A percentile compares a stretch with the other conserved stretches of the same genome.
These are phyloP conservation scores for Rhynchotus rufescens DNA, from an alignment of 2,797 vertebrate species.

Conservation along the genomic window DNA sequence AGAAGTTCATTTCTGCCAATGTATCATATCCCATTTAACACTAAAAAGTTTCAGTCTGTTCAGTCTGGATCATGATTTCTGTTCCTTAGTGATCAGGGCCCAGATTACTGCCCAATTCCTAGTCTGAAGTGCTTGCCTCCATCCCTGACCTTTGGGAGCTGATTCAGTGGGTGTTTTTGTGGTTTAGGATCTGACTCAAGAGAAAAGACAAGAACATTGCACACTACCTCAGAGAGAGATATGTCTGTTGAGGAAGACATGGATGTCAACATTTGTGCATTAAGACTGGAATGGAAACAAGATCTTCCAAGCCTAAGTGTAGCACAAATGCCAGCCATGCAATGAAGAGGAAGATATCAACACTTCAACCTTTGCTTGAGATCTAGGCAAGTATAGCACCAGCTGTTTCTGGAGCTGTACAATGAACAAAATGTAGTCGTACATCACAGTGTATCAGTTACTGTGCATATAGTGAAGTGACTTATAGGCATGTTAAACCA, in stretches of 20 bases:
- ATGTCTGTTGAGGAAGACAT: background rate
- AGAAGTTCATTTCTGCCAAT: background rate
- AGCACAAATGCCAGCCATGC: background rate
- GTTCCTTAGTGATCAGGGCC: background rate
- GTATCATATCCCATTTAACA: background rate
- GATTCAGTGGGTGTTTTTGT: background rate
- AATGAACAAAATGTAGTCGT: background rate
- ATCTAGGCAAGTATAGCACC: background rate
- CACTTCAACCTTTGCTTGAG: background rate
- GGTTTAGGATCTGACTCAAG: conserved; percentile 6
- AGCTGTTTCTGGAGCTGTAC: background rate
- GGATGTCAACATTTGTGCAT: background rate
- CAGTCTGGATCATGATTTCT: background rate
- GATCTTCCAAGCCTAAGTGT: background rate
- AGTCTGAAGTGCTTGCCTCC: too few species aligned
- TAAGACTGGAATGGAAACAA: background rate
- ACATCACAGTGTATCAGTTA: background rate
- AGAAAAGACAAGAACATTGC: background rate
- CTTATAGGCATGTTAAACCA: conserved; percentile 16
- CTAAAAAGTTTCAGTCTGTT: background rate
- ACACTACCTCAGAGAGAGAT: conserved; percentile 22
- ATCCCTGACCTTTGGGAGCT: background rate
- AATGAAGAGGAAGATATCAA: background rate
- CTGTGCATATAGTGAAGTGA: background rate
- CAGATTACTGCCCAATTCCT: too few species aligned